Evolutionary conservation across 2,888 invertebrate species (phyloP).

Genomic region (Tipula lateralis): DNA sequence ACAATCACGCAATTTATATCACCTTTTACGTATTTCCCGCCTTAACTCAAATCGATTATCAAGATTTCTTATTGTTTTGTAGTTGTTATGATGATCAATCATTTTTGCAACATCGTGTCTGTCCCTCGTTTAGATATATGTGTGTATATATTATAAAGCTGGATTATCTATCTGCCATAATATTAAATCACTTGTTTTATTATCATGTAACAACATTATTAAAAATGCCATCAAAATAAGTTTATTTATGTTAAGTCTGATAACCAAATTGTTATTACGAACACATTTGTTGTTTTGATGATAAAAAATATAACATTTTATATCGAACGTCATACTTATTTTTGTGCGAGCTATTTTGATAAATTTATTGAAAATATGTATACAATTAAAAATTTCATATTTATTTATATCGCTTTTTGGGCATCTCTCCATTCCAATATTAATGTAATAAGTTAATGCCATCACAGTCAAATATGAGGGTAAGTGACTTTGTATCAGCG

Average conservation of each 20-base stretch:
- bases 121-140: not conserved
- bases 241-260: not conserved
- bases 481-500: no score
- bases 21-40: not conserved
- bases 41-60: not conserved
- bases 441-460: no score
- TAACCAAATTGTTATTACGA: conserved; percentile 6
- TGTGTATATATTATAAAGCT: not conserved
- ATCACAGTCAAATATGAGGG: no score
- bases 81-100: not conserved
- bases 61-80: not conserved
- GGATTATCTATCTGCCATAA: not conserved
- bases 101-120: not conserved
- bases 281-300: not conserved
- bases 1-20: not conserved
- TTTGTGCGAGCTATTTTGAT: not conserved
- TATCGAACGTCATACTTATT: not conserved
- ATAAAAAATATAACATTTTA: not conserved
- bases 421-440: not conserved
- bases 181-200: conserved; percentile 11
- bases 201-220: not conserved
- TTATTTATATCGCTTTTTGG: not conserved
- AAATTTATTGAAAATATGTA: not conserved
- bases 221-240: not conserved
- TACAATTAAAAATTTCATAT: not conserved